Conservation (phyloP, 2,888 invertebrate genomes). For the Philhelius pedissequus region DNA sequence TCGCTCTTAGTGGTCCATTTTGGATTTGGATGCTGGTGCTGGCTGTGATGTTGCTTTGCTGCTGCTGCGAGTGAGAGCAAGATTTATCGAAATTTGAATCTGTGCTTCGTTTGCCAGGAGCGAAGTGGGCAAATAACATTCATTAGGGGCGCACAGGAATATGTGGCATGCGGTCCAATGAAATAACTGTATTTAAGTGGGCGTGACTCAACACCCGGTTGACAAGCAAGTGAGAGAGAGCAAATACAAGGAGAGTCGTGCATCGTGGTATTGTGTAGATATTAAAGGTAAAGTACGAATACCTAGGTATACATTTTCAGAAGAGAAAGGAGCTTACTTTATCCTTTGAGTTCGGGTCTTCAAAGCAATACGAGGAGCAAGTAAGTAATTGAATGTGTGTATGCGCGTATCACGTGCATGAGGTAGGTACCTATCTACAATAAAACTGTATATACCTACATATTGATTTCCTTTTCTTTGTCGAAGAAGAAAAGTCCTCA, state of each 20-base stretch:
- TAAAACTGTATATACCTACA: not conserved
- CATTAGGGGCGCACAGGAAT: constrained; percentile 66
- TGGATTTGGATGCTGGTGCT: too few species aligned
- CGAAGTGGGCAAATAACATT: constrained; percentile 68
- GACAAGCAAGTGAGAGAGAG: constrained; percentile 68
- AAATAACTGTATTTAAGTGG: constrained; percentile 79
- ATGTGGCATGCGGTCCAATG: constrained; percentile 77
- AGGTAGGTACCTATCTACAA: constrained; percentile 22
- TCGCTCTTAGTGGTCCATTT: constrained; percentile 67
- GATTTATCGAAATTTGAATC: constrained; percentile 67
- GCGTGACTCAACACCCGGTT: constrained; percentile 78
- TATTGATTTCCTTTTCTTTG: constrained; percentile 50
- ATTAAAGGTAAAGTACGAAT: not conserved
- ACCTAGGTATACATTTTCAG: not conserved
- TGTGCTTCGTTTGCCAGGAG: constrained; percentile 65
- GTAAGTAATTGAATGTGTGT: constrained; percentile 58
- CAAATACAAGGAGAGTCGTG: constrained; percentile 43
- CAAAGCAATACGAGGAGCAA: not conserved
- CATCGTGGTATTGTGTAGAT: not conserved
- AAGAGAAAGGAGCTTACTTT: constrained; percentile 48
- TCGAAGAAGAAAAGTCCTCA: constrained; percentile 17
- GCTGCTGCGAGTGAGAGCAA: constrained; percentile 63
- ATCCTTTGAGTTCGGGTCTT: constrained; percentile 20
- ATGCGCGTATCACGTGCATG: constrained; percentile 52
- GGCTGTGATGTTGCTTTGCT: constrained; percentile 60